Percentiles rank a stretch among this genome's conserved stretches.
Evolutionary conservation across 2,797 vertebrate genomes (phyloP).

Genomic region (Scolopax rusticola): DNA sequence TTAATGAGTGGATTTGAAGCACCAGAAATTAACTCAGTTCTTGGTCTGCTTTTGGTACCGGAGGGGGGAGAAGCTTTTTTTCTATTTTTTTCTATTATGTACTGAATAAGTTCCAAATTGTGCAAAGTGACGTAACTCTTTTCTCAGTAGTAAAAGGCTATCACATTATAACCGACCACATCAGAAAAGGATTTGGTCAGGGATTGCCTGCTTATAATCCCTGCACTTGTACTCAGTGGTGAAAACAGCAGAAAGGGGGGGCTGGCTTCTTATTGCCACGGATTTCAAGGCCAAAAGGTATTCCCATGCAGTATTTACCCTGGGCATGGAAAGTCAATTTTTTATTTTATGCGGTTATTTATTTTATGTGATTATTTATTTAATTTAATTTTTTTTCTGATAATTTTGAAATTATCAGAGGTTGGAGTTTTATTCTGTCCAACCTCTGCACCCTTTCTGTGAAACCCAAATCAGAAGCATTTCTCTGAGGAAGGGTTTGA

Average conservation of each 20-base stretch:
- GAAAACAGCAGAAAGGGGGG: not conserved
- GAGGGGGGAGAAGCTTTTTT: not conserved
- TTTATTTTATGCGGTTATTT: not conserved
- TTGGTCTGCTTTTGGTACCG: not conserved
- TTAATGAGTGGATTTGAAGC: not conserved
- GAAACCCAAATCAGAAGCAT: not conserved
- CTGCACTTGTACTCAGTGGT: not conserved
- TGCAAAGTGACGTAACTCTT: not conserved
- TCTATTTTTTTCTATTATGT: slow-evolving; percentile 24
- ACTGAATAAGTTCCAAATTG: not conserved
- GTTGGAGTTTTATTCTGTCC: not conserved
- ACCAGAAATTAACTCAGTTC: not conserved
- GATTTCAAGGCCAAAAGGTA: not conserved
- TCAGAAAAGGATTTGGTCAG: slow-evolving; percentile 37
- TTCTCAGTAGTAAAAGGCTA: slow-evolving; percentile 11
- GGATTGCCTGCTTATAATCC: slow-evolving; percentile 33
- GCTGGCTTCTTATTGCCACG: not conserved
- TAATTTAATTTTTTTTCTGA: no score
- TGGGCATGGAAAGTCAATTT: not conserved
- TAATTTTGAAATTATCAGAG: not conserved
- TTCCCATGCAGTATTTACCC: not conserved
- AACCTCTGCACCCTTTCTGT: not conserved
- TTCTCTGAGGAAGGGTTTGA: not conserved
- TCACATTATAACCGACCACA: not conserved
- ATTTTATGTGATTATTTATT: no score